Evolutionary conservation across 2,888 invertebrate genomes (phyloP).

Genomic region (Drosophila monieri): DNA sequence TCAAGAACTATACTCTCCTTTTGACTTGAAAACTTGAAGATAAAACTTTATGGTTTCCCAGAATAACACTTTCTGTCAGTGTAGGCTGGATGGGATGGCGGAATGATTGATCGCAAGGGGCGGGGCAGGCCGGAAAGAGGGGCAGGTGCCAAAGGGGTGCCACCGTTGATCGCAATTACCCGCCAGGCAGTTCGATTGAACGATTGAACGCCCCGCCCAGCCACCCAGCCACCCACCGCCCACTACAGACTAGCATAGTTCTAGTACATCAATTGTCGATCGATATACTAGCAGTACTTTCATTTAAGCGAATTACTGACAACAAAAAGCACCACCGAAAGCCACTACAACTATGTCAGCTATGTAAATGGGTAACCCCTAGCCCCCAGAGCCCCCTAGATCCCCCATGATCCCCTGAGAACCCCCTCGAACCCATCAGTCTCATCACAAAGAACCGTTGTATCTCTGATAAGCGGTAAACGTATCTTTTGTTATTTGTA

Average conservation of each 20-base stretch:
- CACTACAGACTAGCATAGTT: not conserved
- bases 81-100: not conserved
- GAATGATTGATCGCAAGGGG: not conserved
- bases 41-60: too few species aligned
- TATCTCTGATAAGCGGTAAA: slow-evolving; percentile 36
- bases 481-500: slow-evolving; percentile 36
- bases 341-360: slow-evolving; percentile 18
- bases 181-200: slow-evolving; percentile 59
- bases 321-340: slow-evolving; percentile 12
- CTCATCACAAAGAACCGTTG: slow-evolving; percentile 6
- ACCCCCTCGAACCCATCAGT: not conserved
- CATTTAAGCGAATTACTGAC: slow-evolving; percentile 32
- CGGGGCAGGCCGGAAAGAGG: not conserved
- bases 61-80: too few species aligned
- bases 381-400: not conserved
- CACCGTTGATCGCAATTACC: slow-evolving; percentile 67
- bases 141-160: slow-evolving; percentile 7
- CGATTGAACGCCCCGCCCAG: slow-evolving; percentile 8
- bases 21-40: too few species aligned
- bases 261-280: slow-evolving; percentile 61
- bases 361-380: slow-evolving; percentile 29
- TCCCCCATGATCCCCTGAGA: too few species aligned
- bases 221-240: not conserved
- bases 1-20: too few species aligned
- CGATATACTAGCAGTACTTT: slow-evolving; percentile 49